Conservation (phyloP, 2,113 vertebrate genomes). For the Trematomus loennbergii region DNA sequence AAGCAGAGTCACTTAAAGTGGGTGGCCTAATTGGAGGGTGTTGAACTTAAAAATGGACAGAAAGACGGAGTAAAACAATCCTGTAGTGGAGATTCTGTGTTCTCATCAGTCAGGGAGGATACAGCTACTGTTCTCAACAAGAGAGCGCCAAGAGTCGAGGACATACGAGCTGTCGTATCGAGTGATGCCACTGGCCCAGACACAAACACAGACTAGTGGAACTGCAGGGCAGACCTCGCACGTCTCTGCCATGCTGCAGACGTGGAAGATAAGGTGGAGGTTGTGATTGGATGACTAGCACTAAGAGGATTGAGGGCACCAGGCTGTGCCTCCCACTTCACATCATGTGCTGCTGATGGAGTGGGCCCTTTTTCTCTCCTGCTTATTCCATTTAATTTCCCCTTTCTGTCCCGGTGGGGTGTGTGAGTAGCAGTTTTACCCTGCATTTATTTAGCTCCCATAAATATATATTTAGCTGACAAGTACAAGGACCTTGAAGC, state of each 20-base stretch:
- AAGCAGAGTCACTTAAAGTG: slow-evolving; percentile 41
- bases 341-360: slow-evolving; percentile 58
- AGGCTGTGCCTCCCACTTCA: slow-evolving; percentile 62
- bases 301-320: slow-evolving; percentile 68
- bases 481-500: not conserved
- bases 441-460: not conserved
- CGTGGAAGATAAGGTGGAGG: slow-evolving; percentile 25
- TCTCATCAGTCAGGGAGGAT: not conserved
- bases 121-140: not conserved
- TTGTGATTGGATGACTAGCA: slow-evolving; percentile 46
- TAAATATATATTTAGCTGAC: not conserved
- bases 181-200: slow-evolving; percentile 16
- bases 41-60: slow-evolving; percentile 9
- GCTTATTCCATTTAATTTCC: not conserved
- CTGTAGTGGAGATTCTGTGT: slow-evolving; percentile 20
- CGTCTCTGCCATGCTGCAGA: slow-evolving; percentile 31
- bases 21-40: slow-evolving; percentile 44
- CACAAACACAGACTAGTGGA: not conserved
- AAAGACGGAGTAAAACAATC: slow-evolving; percentile 31
- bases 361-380: not conserved
- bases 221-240: slow-evolving; percentile 17
- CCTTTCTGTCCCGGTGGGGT: not conserved
- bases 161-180: slow-evolving; percentile 51
- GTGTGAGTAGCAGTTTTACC: not conserved
- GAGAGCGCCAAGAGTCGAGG: slow-evolving; percentile 22